Conservation (phyloP, 2,113 vertebrate species). For the Micronycteris hirsuta region DNA sequence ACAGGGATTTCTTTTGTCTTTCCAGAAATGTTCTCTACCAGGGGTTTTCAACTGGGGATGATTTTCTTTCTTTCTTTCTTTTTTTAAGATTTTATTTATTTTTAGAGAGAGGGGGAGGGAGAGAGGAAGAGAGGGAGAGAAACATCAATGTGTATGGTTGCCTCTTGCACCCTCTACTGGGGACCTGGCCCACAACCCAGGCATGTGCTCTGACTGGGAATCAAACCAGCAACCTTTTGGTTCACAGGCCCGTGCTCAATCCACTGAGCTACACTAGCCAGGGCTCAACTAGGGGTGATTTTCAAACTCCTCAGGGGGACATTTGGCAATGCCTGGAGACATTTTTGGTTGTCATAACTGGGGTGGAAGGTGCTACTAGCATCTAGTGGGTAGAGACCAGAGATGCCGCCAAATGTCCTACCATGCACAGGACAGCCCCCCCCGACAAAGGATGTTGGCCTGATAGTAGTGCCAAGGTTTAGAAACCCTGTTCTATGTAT, state of each 20-base stretch:
- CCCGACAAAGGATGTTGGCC: neutral
- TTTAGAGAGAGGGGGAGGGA: too few species aligned
- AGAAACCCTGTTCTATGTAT: neutral
- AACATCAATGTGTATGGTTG: too few species aligned
- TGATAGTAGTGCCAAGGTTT: neutral
- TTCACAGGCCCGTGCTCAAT: too few species aligned
- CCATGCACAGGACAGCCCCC: too few species aligned
- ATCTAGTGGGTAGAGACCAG: neutral
- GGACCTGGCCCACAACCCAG: too few species aligned
- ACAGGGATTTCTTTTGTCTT: neutral
- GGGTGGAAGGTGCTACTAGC: neutral
- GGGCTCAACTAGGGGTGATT: neutral
- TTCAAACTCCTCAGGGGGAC: too few species aligned
- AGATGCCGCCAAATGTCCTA: neutral
- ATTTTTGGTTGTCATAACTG: neutral
- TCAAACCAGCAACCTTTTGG: too few species aligned
- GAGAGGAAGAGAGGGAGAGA: too few species aligned
- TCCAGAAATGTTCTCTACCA: neutral
- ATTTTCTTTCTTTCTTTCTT: neutral
- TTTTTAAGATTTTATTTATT: too few species aligned
- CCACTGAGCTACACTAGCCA: too few species aligned
- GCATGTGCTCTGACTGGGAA: too few species aligned
- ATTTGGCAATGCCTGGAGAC: neutral
- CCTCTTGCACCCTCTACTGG: too few species aligned
- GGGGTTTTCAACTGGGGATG: neutral